These are phyloP conservation scores for Notodonta dromedarius DNA, from an alignment of 2,888 invertebrate genomes.

Conservation along the genomic window DNA sequence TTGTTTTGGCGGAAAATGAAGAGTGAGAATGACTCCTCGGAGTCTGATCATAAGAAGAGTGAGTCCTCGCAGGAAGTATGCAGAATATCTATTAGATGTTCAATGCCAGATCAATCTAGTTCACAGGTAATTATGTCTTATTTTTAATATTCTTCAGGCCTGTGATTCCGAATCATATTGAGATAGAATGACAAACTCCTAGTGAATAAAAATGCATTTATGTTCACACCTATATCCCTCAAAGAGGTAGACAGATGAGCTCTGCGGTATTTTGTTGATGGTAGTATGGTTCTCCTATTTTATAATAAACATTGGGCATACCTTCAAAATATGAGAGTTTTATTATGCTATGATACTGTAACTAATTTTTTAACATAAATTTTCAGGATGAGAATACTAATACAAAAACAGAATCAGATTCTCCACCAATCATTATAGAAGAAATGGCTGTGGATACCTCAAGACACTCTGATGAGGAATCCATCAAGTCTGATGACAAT, in stretches of 20 bases:
- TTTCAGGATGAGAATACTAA: constrained; percentile 57
- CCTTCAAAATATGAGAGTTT: too few species aligned
- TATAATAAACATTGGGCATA: too few species aligned
- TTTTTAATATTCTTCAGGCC: not conserved
- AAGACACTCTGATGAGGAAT: constrained; percentile 62
- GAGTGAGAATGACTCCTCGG: constrained; percentile 69
- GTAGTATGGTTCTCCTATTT: too few species aligned
- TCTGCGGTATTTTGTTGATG: too few species aligned
- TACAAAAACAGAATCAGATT: constrained; percentile 62
- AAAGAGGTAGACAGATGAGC: too few species aligned
- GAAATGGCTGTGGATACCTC: constrained; percentile 42
- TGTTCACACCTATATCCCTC: too few species aligned
- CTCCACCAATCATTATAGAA: constrained; percentile 75
- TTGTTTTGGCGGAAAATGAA: constrained; percentile 78
- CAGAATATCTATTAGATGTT: constrained; percentile 73
- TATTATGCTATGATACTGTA: not conserved
- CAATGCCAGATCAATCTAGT: constrained; percentile 59
- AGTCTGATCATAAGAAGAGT: constrained; percentile 68
- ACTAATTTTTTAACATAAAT: not conserved
- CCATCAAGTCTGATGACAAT: constrained; percentile 66
- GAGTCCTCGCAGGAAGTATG: constrained; percentile 74
- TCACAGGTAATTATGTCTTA: constrained; percentile 63
- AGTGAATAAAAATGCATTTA: too few species aligned
- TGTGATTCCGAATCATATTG: too few species aligned
- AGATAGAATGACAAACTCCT: too few species aligned